phyloP scores from a whole-genome alignment of 2,888 invertebrate genomes.

The Plusia festucae region DNA sequence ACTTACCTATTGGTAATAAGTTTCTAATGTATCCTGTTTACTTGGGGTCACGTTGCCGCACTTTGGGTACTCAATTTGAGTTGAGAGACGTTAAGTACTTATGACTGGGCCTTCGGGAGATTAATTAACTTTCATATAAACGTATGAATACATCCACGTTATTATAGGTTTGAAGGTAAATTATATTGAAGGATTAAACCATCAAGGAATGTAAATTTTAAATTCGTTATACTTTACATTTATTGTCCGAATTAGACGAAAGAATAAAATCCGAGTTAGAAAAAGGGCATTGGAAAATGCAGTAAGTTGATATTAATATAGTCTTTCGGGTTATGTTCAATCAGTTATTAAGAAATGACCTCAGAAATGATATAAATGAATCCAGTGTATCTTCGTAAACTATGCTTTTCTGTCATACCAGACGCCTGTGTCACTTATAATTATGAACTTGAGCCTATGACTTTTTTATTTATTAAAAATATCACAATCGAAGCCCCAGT shows the following conservation, averaged over 20 bases:
- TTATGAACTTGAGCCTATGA: too few relatives aligned
- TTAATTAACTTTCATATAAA: background rate
- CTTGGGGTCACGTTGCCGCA: conserved; percentile 25
- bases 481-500: background rate
- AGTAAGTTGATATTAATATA: too few relatives aligned
- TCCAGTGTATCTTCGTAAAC: too few relatives aligned
- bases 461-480: too few relatives aligned
- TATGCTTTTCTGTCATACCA: too few relatives aligned
- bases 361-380: too few relatives aligned
- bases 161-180: background rate
- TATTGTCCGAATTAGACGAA: too few relatives aligned
- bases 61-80: conserved; percentile 15
- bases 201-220: background rate
- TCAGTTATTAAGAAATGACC: too few relatives aligned
- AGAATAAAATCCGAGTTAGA: too few relatives aligned
- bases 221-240: background rate
- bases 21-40: conserved; percentile 13
- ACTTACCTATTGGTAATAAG: conserved; percentile 57
- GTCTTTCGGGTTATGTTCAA: too few relatives aligned
- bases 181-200: background rate
- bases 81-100: background rate
- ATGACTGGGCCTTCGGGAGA: background rate
- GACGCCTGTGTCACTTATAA: too few relatives aligned
- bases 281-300: too few relatives aligned
- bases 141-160: background rate